phyloP scores from a whole-genome alignment of 2,113 vertebrate genomes.

The Peromyscus leucopus region DNA sequence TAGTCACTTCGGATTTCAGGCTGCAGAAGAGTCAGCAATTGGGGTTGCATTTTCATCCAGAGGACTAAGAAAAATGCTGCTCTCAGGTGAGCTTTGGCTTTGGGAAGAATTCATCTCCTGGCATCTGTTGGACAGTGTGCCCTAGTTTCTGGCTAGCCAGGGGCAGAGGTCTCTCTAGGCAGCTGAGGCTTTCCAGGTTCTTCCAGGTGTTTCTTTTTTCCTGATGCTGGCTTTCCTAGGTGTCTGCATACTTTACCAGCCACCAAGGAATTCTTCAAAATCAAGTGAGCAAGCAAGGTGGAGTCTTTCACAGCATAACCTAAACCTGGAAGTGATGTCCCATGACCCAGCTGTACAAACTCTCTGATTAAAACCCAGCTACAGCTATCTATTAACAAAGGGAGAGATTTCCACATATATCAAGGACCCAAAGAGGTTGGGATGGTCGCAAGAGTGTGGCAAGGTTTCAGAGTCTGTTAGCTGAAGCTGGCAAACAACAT shows the following conservation, averaged over 20 bases:
- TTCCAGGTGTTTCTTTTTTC: too few relatives aligned
- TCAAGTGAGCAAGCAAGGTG: not conserved
- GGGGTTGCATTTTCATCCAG: not conserved
- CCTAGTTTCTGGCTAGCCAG: not conserved
- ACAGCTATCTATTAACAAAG: too few relatives aligned
- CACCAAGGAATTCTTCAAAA: not conserved
- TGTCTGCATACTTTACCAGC: not conserved
- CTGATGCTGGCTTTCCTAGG: not conserved
- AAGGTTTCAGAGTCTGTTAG: not conserved
- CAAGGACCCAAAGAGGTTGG: accelerated
- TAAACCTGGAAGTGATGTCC: not conserved
- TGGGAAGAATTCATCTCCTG: not conserved
- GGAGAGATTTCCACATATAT: not conserved
- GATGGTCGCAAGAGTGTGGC: accelerated
- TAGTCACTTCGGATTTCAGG: too few relatives aligned
- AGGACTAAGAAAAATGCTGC: not conserved
- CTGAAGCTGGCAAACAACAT: not conserved
- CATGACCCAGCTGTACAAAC: not conserved
- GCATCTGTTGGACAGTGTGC: not conserved
- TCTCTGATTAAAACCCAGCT: not conserved
- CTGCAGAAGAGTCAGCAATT: not conserved
- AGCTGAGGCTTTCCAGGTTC: not conserved
- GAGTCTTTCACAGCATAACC: not conserved
- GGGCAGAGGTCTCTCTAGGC: not conserved
- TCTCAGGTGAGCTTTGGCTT: not conserved